A percentile compares a stretch with the other conserved stretches of the same genome.
These are phyloP conservation scores for Oscheius sp. DNA, from an alignment of 2,888 invertebrate species.

Conservation along the genomic window DNA sequence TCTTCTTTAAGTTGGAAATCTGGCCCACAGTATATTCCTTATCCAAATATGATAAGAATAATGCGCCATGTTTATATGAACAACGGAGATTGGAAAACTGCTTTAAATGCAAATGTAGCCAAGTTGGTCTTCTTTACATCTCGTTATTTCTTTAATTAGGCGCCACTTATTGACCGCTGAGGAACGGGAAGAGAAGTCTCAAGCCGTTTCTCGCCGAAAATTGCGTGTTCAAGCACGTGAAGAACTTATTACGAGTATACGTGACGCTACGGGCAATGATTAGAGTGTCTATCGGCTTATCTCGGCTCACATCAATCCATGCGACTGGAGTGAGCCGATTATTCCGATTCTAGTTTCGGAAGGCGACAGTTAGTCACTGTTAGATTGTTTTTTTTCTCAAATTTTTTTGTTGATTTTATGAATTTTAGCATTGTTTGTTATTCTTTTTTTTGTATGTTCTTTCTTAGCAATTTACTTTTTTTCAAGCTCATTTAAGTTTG, in stretches of 20 bases:
- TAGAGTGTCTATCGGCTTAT: background rate
- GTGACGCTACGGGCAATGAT: conserved; percentile 29
- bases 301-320: too few species aligned
- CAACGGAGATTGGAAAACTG: conserved; percentile 63
- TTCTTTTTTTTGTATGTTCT: background rate
- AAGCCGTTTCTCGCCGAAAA: background rate
- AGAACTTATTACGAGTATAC: conserved; percentile 33
- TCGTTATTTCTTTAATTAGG: conserved; percentile 1
- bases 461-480: background rate
- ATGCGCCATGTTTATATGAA: conserved; percentile 49
- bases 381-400: background rate
- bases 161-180: conserved; percentile 28
- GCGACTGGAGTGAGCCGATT: background rate
- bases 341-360: background rate
- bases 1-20: conserved; percentile 51
- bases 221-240: background rate
- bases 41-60: conserved; percentile 50
- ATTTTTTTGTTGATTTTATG: background rate
- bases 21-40: conserved; percentile 54
- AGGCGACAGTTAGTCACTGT: background rate
- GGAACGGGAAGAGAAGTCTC: conserved; percentile 15
- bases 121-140: conserved; percentile 28
- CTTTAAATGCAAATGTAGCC: conserved; percentile 51
- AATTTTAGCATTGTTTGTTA: background rate
- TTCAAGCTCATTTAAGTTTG: background rate